These are phyloP conservation scores for Chalcosyrphus nemorum DNA, from an alignment of 2,888 invertebrate species.

Conservation along the genomic window DNA sequence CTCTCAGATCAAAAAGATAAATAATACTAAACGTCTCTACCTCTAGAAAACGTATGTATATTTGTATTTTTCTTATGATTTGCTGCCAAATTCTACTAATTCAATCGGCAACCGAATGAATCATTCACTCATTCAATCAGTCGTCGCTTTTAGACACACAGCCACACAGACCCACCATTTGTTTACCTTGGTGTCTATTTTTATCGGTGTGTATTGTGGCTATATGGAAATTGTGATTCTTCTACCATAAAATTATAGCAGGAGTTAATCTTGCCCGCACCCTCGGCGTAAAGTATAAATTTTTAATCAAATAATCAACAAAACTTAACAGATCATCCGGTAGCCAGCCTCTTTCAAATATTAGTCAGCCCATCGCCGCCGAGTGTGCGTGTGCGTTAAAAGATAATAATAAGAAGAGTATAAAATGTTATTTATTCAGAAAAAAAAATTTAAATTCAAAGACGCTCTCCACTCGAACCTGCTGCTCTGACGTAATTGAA, in stretches of 20 bases:
- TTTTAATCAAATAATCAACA: slow-evolving; percentile 28
- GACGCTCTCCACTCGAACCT: slow-evolving; percentile 42
- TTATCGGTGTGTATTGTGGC: slow-evolving; percentile 53
- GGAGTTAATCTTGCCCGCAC: slow-evolving; percentile 10
- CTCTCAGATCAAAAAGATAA: slow-evolving; percentile 34
- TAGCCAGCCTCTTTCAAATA: slow-evolving; percentile 10
- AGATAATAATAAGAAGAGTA: slow-evolving; percentile 49
- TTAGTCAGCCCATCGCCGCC: slow-evolving; percentile 37
- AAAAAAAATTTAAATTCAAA: slow-evolving; percentile 54
- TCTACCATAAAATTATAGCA: slow-evolving; percentile 26
- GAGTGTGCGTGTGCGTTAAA: slow-evolving; percentile 11
- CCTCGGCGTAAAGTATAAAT: not conserved
- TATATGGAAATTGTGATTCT: slow-evolving; percentile 62
- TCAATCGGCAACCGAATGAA: slow-evolving; percentile 52
- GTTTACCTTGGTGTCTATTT: slow-evolving; percentile 72
- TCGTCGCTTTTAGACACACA: slow-evolving; percentile 32
- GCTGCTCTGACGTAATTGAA: slow-evolving; percentile 63
- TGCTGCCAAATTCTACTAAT: slow-evolving; percentile 63
- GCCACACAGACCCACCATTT: slow-evolving; percentile 54
- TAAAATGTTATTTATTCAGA: slow-evolving; percentile 21
- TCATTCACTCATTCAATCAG: slow-evolving; percentile 63
- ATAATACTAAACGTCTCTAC: slow-evolving; percentile 13
- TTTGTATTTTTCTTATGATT: slow-evolving; percentile 32
- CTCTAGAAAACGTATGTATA: not conserved
- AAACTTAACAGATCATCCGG: slow-evolving; percentile 24